Percentiles rank a stretch among this genome's conserved stretches.
phyloP scores from a whole-genome alignment of 2,797 vertebrate species.

The Anolis apletophallus region DNA sequence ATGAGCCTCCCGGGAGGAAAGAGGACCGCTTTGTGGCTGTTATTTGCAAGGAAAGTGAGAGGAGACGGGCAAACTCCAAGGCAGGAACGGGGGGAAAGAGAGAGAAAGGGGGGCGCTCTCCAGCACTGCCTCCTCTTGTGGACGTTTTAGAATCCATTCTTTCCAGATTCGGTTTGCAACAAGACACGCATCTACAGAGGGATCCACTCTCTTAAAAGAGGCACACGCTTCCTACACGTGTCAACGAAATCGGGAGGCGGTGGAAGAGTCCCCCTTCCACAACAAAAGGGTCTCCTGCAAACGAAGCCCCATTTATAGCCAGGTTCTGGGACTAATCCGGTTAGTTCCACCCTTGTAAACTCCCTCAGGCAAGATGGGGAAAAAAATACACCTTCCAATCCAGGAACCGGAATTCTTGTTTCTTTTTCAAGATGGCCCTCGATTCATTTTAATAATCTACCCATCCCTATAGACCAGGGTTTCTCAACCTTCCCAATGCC shows the following conservation, averaged over 20 bases:
- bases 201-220: no score
- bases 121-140: neutral
- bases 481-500: no score
- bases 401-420: neutral
- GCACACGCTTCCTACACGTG: no score
- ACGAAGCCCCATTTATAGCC: neutral
- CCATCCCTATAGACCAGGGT: no score
- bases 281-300: no score
- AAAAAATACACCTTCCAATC: slow-evolving; percentile 42
- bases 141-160: neutral
- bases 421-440: neutral
- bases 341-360: slow-evolving; percentile 65
- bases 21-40: no score
- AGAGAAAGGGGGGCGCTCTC: no score
- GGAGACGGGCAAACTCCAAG: neutral
- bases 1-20: no score
- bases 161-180: neutral
- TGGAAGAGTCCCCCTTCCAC: no score
- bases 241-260: neutral
- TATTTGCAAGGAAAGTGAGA: neutral
- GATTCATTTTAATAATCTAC: neutral
- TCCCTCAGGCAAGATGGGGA: slow-evolving; percentile 47
- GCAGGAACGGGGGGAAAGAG: no score
- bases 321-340: slow-evolving; percentile 55
- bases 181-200: neutral